phyloP scores from a whole-genome alignment of 2,797 vertebrate genomes.

The Lutjanus argentimaculatus region DNA sequence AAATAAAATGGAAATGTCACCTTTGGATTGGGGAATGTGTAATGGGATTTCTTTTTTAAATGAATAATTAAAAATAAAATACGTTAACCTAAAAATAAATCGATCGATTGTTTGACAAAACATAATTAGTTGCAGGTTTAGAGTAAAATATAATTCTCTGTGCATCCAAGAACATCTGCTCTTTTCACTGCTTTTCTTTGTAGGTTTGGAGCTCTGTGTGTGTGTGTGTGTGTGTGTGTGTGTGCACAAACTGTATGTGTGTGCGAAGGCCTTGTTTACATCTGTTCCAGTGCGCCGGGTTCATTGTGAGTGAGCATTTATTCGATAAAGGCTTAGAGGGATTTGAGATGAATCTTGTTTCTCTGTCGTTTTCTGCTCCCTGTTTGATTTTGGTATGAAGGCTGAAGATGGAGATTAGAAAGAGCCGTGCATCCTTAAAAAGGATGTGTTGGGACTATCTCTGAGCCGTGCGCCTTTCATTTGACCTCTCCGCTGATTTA shows the following conservation, averaged over 20 bases:
- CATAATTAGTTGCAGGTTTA: not conserved
- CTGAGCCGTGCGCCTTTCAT: constrained; percentile 11
- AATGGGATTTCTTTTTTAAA: no score
- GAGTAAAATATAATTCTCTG: not conserved
- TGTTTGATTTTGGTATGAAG: constrained; percentile 58
- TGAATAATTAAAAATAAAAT: no score
- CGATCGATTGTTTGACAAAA: not conserved
- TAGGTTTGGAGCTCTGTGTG: constrained; percentile 8
- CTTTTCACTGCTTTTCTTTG: constrained; percentile 3
- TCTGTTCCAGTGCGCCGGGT: constrained; percentile 57
- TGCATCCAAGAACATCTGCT: constrained; percentile 4
- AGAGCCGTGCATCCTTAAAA: constrained; percentile 24
- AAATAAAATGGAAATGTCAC: no score
- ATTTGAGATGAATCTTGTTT: constrained; percentile 71
- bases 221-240: not conserved
- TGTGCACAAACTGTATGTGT: not conserved
- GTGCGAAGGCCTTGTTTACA: constrained; percentile 62
- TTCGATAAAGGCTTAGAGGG: constrained; percentile 76
- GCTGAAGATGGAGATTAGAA: constrained; percentile 56
- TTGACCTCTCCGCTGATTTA: constrained; percentile 51
- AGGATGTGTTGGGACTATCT: constrained; percentile 12
- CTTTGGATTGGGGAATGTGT: no score
- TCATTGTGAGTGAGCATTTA: constrained; percentile 66
- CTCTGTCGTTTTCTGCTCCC: constrained; percentile 50
- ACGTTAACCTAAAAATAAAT: not conserved